Evolutionary conservation across 2,797 vertebrate genomes (phyloP), one percentile per base, ranked within the genome.

Genomic region (Tapera naevia): DNA sequence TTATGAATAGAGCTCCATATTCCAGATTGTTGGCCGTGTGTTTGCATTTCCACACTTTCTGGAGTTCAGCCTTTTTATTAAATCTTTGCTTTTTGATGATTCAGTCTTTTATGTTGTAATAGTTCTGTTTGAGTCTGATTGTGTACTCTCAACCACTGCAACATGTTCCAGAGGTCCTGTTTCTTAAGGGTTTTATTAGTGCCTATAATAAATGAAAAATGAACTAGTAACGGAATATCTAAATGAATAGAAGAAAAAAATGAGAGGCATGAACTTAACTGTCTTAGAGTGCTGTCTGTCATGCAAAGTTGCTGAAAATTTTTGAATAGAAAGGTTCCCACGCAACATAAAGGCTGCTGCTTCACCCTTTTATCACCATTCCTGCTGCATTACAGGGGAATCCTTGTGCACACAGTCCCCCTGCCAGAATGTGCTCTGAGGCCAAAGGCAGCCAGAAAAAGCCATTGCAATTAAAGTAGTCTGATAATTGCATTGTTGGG

Each of bases 401-500:
- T 74, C 92, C 61, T 6, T 86, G 84, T 87, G 81, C 74, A 7
- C 73, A 13, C 79, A 64, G 61, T 88, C 65, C 70, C 86, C 74
- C 86, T 88, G 91, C 89, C 92, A 87, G 82, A 94, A 27, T 64
- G n/a, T 93, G 28, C 86, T 84, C 65, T 0, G 28, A 66, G 82
- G 85, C 91, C 80, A 84, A 28, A 92, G 80, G 87, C 93, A 92
- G 92, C 65, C 73, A 89, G 79, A 24, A 87, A 91, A 94, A 94
- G 87, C 30, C 78, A 5, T 21, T 82, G 94, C 94, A 91, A 90
- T 96, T 96, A 96, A 94, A 83, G 33, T 14, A 71, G 83, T 37
- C 88, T 88, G 83, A 54, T 94, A 93, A 95, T 96, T 93, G 95
- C 88, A 61, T 95, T 94, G 91, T 96, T 88, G 78, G 71, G 88